These are phyloP conservation scores for Hiodon tergisus DNA, from an alignment of 2,113 vertebrate species.

Conservation along the genomic window DNA sequence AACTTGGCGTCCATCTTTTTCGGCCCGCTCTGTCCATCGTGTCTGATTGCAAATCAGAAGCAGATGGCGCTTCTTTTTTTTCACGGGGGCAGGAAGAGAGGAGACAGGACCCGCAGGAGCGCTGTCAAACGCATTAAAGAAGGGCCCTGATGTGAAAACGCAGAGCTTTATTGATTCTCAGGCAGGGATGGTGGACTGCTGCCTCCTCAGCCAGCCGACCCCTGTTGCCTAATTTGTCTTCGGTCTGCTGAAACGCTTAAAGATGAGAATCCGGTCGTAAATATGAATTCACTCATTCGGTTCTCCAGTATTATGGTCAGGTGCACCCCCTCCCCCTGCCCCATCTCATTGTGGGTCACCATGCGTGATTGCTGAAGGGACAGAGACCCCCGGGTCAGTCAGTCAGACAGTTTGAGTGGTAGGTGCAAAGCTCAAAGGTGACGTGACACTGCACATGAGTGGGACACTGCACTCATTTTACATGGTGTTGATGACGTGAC, in stretches of 20 bases:
- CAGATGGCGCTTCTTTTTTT: conserved; percentile 38
- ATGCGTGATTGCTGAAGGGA: background rate
- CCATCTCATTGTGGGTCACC: background rate
- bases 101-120: conserved; percentile 27
- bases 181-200: conserved; percentile 6
- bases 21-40: conserved; percentile 19
- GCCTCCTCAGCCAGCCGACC: background rate
- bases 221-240: conserved; percentile 18
- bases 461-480: too few species aligned
- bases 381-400: background rate
- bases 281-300: background rate
- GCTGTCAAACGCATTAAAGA: conserved; percentile 31
- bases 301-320: background rate
- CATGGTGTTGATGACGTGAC: too few species aligned
- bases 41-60: conserved; percentile 39
- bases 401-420: too few species aligned
- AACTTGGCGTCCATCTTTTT: conserved; percentile 12
- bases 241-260: conserved; percentile 10
- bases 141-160: conserved; percentile 28
- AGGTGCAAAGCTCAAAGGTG: too few species aligned
- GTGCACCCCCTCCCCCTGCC: background rate
- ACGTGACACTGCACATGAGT: too few species aligned
- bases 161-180: conserved; percentile 29
- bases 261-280: background rate
- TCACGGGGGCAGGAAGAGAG: conserved; percentile 31